Conservation (phyloP, 2,113 vertebrate species). For the Leptodactylus fuscus region DNA sequence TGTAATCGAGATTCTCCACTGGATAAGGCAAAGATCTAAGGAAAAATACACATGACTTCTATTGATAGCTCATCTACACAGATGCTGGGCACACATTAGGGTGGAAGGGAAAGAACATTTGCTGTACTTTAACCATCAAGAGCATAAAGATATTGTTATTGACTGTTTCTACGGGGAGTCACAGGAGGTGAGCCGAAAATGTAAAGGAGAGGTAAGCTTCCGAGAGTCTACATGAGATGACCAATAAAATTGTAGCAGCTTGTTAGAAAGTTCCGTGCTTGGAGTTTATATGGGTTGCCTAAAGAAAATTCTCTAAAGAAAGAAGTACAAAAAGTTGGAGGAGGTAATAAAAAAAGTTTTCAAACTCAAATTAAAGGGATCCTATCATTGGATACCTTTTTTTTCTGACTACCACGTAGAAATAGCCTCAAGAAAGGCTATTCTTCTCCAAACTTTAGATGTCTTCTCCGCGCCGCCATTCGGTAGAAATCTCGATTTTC, state of each 20-base stretch:
- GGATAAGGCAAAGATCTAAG: slow-evolving; percentile 42
- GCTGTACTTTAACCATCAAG: slow-evolving; percentile 47
- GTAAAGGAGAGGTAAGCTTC: slow-evolving; percentile 9
- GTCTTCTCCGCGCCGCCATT: no score
- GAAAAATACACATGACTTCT: slow-evolving; percentile 28
- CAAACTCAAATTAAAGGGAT: no score
- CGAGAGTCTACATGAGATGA: background rate
- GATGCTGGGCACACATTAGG: slow-evolving; percentile 42
- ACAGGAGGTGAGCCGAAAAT: slow-evolving; percentile 2
- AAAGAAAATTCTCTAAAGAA: background rate
- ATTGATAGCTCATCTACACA: slow-evolving; percentile 20
- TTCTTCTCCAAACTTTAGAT: no score
- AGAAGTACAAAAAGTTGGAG: background rate
- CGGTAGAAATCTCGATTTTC: no score
- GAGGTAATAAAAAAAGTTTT: background rate
- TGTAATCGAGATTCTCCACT: slow-evolving; percentile 50
- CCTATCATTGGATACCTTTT: no score
- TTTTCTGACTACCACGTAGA: no score
- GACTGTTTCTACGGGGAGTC: slow-evolving; percentile 26
- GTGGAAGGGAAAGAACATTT: slow-evolving; percentile 44
- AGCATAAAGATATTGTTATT: slow-evolving; percentile 43
- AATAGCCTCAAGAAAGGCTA: no score
- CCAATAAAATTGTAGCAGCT: slow-evolving; percentile 24
- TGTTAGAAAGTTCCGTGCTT: slow-evolving; percentile 4
- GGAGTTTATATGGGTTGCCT: background rate